Evolutionary conservation across 23 tunicate genomes (phyloP).

Genomic region (Trididemnum nubilum): DNA sequence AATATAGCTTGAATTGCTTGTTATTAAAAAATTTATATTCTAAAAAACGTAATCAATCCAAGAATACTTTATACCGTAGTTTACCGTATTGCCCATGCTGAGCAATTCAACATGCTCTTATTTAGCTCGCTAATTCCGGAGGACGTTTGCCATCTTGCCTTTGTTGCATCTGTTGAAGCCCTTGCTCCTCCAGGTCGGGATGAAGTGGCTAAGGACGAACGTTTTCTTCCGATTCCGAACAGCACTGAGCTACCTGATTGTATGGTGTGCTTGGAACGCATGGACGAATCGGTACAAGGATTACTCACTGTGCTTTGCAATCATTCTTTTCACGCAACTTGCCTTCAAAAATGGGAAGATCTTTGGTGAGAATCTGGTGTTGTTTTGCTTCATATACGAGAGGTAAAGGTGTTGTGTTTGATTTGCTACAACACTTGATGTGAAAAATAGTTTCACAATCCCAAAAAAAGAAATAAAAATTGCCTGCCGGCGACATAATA

Average conservation of each 20-base stretch:
- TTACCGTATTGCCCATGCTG: too few species aligned
- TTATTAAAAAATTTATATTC: too few species aligned
- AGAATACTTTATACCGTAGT: too few species aligned
- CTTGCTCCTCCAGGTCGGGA: slow-evolving; percentile 41
- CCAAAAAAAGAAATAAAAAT: too few species aligned
- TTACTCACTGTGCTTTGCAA: slow-evolving; percentile 93
- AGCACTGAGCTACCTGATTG: slow-evolving; percentile 94
- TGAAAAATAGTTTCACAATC: too few species aligned
- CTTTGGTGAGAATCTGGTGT: slow-evolving; percentile 76
- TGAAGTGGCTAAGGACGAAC: not conserved
- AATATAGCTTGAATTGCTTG: too few species aligned
- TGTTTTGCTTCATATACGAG: not conserved
- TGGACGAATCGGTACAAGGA: slow-evolving; percentile 97
- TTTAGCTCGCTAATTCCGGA: slow-evolving; percentile 71
- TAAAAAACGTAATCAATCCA: too few species aligned
- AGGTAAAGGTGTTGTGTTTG: not conserved
- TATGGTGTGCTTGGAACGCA: slow-evolving; percentile 93
- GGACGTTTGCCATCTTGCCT: slow-evolving; percentile 86
- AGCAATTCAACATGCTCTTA: too few species aligned
- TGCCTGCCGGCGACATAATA: too few species aligned
- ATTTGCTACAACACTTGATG: too few species aligned
- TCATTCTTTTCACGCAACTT: slow-evolving; percentile 92
- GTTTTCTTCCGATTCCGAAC: slow-evolving; percentile 55
- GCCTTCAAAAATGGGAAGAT: slow-evolving; percentile 95
- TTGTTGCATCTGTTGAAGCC: slow-evolving; percentile 91